phyloP scores from a whole-genome alignment of 2,888 invertebrate species.

The Sinodicranocentrus sp. region DNA sequence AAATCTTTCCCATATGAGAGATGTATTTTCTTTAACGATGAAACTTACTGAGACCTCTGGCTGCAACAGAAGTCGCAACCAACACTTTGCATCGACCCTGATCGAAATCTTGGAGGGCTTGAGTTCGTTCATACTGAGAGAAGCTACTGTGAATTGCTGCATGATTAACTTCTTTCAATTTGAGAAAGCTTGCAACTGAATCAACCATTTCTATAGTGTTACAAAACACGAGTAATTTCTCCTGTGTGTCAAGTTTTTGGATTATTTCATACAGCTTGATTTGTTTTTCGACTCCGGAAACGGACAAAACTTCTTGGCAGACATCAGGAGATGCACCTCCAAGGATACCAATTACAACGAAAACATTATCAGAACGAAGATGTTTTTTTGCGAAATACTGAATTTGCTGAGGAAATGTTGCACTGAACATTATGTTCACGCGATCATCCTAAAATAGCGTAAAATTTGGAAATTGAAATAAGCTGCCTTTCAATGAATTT shows the following conservation, averaged over 20 bases:
- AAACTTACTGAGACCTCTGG: slow-evolving; percentile 43
- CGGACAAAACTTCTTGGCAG: slow-evolving; percentile 18
- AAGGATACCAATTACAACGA: slow-evolving; percentile 29
- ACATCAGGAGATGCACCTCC: slow-evolving; percentile 46
- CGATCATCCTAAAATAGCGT: slow-evolving; percentile 47
- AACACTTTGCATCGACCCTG: not conserved
- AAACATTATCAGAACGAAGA: slow-evolving; percentile 1
- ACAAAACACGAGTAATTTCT: slow-evolving; percentile 34
- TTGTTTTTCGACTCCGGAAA: slow-evolving; percentile 20
- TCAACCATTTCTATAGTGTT: slow-evolving; percentile 38
- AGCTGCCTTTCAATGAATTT: not conserved
- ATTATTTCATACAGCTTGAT: not conserved
- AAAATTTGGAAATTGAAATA: not conserved
- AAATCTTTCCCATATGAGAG: not conserved
- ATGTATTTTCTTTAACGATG: not conserved
- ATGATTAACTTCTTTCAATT: not conserved
- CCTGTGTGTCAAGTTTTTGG: not conserved
- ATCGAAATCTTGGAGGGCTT: slow-evolving; percentile 16
- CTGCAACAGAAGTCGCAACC: slow-evolving; percentile 33
- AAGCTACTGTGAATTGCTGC: slow-evolving; percentile 26
- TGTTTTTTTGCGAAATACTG: slow-evolving; percentile 36
- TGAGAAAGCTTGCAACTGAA: not conserved
- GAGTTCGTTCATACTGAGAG: not conserved
- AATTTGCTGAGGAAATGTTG: slow-evolving; percentile 32
- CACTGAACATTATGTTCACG: slow-evolving; percentile 45